These are phyloP conservation scores for Ammospiza nelsoni DNA, from an alignment of 2,113 vertebrate genomes.

Conservation along the genomic window DNA sequence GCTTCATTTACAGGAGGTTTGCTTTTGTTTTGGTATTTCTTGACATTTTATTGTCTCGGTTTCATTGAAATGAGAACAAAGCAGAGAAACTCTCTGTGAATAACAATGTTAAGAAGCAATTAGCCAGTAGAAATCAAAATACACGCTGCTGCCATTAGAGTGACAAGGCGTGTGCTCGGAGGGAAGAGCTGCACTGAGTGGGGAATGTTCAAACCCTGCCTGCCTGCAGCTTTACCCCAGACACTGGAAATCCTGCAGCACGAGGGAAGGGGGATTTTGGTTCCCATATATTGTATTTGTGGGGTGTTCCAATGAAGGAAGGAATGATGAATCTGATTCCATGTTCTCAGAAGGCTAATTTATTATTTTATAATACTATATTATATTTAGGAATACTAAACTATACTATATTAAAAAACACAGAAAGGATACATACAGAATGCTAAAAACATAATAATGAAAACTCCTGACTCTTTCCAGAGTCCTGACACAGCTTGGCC, in stretches of 20 bases:
- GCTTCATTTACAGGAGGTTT: slow-evolving; percentile 62
- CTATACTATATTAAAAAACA: too few species aligned
- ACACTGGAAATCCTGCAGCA: rapidly evolving
- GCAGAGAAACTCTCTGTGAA: slow-evolving; percentile 24
- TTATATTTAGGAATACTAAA: too few species aligned
- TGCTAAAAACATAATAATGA: too few species aligned
- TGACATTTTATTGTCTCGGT: slow-evolving; percentile 48
- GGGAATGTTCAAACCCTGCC: not conserved
- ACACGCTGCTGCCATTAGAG: not conserved
- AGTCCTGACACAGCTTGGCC: too few species aligned
- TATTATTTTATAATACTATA: too few species aligned
- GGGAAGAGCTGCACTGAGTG: not conserved
- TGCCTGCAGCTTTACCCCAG: not conserved
- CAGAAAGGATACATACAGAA: too few species aligned
- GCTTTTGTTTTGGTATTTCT: slow-evolving; percentile 62
- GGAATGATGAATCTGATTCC: too few species aligned
- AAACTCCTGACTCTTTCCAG: too few species aligned
- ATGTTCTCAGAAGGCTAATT: too few species aligned
- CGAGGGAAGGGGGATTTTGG: not conserved
- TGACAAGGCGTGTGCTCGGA: not conserved
- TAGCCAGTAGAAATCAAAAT: slow-evolving; percentile 42
- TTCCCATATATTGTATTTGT: too few species aligned
- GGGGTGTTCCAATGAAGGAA: too few species aligned
- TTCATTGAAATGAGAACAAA: slow-evolving; percentile 58
- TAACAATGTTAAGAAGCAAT: slow-evolving; percentile 61